Conservation (phyloP, 2,113 vertebrate genomes). For the Heterotilapia buettikoferi region DNA sequence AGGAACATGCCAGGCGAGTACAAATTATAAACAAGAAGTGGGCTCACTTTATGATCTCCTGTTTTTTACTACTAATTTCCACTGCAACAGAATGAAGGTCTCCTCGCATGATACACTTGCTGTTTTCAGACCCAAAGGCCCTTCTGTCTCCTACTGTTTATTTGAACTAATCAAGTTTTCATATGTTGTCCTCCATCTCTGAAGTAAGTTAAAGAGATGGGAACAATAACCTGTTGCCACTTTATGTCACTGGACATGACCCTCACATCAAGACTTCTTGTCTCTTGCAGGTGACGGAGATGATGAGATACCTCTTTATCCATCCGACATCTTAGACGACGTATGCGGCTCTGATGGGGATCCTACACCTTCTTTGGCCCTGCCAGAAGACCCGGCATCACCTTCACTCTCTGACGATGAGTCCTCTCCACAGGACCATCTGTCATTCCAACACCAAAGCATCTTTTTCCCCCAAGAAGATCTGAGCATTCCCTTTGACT, state of each 20-base stretch:
- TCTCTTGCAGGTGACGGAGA: conserved; percentile 78
- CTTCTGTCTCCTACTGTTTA: conserved; percentile 24
- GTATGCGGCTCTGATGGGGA: conserved; percentile 75
- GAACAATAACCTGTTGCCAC: background rate
- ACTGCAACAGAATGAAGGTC: background rate
- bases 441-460: conserved; percentile 81
- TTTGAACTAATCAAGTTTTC: background rate
- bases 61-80: background rate
- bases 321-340: conserved; percentile 79
- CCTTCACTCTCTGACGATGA: conserved; percentile 80
- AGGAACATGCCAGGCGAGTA: background rate
- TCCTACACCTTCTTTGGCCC: conserved; percentile 44
- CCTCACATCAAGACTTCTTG: conserved; percentile 23
- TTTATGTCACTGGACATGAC: background rate
- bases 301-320: conserved; percentile 78
- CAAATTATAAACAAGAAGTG: background rate
- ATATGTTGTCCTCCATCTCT: background rate
- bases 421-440: conserved; percentile 77
- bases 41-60: background rate
- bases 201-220: background rate
- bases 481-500: conserved; percentile 82
- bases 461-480: conserved; percentile 70
- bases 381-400: conserved; percentile 78
- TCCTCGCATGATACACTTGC: background rate
- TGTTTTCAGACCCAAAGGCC: conserved; percentile 5